A percentile compares a stretch with the other conserved stretches of the same genome.
phyloP scores from a whole-genome alignment of 1,140 invertebrate species.

The Drosophila punjabiensis region DNA sequence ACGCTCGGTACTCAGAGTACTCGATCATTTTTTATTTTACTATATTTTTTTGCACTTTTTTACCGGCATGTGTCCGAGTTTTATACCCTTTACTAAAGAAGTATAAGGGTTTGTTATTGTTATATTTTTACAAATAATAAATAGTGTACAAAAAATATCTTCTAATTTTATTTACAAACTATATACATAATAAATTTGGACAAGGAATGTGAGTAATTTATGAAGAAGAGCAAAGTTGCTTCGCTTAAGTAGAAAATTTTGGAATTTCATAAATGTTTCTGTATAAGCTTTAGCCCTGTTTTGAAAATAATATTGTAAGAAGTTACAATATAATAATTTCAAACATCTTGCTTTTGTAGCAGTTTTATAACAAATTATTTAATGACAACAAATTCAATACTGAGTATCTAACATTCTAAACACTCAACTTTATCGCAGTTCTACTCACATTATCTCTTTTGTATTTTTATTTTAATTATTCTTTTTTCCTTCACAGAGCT shows the following conservation, averaged over 20 bases:
- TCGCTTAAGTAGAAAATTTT: not conserved
- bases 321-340: no score
- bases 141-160: accelerated
- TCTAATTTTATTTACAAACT: not conserved
- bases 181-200: not conserved
- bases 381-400: not conserved
- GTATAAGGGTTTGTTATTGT: not conserved
- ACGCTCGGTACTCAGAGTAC: conserved; percentile 25
- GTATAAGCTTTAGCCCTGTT: not conserved
- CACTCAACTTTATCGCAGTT: not conserved
- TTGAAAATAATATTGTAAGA: not conserved
- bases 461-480: conserved; percentile 29
- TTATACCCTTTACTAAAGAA: not conserved
- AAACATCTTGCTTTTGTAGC: no score
- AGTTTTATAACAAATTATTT: not conserved
- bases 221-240: not conserved
- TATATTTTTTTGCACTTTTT: conserved; percentile 52
- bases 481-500: conserved; percentile 11
- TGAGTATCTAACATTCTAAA: not conserved
- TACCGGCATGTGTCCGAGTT: conserved; percentile 37
- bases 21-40: conserved; percentile 13
- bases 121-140: not conserved
- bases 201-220: not conserved
- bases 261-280: not conserved
- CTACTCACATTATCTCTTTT: conserved; percentile 12